Evolutionary conservation across 2,888 invertebrate genomes (phyloP).

Genomic region (Pycnomerus fuliginosus): DNA sequence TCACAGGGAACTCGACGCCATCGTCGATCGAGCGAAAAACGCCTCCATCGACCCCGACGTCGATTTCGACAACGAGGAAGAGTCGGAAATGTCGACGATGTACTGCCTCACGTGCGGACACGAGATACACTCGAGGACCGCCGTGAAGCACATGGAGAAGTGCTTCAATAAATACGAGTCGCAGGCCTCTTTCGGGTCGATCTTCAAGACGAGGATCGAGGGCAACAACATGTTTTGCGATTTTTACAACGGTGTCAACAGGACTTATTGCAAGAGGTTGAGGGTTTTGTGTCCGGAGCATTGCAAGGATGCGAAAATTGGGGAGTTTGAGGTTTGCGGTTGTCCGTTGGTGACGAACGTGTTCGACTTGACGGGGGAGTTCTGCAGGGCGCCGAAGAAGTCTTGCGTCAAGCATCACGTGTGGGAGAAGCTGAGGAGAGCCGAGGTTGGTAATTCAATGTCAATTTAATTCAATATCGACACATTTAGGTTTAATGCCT

Average conservation of each 20-base stretch:
- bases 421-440: conserved; percentile 93
- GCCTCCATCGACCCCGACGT: conserved; percentile 65
- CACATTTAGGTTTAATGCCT: conserved; percentile 16
- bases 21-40: conserved; percentile 77
- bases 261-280: conserved; percentile 93
- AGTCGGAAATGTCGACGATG: conserved; percentile 72
- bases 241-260: conserved; percentile 83
- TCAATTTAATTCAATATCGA: too few species aligned
- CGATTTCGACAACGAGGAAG: conserved; percentile 65
- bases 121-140: conserved; percentile 88
- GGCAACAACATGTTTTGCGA: conserved; percentile 97
- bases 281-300: conserved; percentile 97
- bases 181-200: conserved; percentile 94
- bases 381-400: conserved; percentile 87
- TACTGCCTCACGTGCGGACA: conserved; percentile 97
- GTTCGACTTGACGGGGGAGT: conserved; percentile 81
- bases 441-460: too few species aligned
- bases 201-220: conserved; percentile 92
- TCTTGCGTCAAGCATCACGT: conserved; percentile 88
- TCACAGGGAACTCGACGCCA: conserved; percentile 73
- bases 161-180: conserved; percentile 98
- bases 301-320: conserved; percentile 89
- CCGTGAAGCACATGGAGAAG: conserved; percentile 96
- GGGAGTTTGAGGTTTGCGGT: conserved; percentile 87
- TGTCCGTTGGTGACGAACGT: conserved; percentile 85